phyloP scores from a whole-genome alignment of 1,140 invertebrate species.

The Drosophila kepulauana region DNA sequence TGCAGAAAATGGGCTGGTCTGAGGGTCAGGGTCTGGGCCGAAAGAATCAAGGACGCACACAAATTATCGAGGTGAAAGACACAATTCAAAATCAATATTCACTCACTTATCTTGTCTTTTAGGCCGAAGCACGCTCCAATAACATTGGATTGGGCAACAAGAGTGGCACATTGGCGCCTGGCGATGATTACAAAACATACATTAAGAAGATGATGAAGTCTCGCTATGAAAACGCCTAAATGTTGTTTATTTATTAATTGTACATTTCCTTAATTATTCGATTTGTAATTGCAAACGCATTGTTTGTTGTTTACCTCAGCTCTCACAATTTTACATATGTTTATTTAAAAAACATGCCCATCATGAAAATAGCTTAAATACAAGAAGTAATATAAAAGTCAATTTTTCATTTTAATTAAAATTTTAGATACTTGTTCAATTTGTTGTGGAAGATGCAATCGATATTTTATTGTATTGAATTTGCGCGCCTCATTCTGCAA shows the following conservation, averaged over 20 bases:
- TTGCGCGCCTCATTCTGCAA: not conserved
- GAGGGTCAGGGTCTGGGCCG: conserved; percentile 98
- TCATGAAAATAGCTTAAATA: conserved; percentile 36
- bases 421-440: not conserved
- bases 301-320: conserved; percentile 33
- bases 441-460: not conserved
- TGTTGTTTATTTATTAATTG: conserved; percentile 12
- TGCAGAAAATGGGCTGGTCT: conserved; percentile 99
- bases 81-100: not conserved
- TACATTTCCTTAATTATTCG: conserved; percentile 5
- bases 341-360: conserved; percentile 1
- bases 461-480: too few relatives aligned
- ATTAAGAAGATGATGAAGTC: conserved; percentile 95
- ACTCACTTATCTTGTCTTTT: not conserved
- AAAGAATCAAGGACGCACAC: conserved; percentile 96
- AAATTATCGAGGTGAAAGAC: conserved; percentile 91
- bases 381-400: conserved; percentile 2
- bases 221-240: conserved; percentile 88
- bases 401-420: not conserved
- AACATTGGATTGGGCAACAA: conserved; percentile 91
- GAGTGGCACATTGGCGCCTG: conserved; percentile 88
- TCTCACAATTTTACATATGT: conserved; percentile 28
- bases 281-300: not conserved
- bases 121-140: conserved; percentile 85
- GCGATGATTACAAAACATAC: conserved; percentile 94